phyloP scores from a whole-genome alignment of 2,113 vertebrate genomes.

The Neodon shergylaensis region DNA sequence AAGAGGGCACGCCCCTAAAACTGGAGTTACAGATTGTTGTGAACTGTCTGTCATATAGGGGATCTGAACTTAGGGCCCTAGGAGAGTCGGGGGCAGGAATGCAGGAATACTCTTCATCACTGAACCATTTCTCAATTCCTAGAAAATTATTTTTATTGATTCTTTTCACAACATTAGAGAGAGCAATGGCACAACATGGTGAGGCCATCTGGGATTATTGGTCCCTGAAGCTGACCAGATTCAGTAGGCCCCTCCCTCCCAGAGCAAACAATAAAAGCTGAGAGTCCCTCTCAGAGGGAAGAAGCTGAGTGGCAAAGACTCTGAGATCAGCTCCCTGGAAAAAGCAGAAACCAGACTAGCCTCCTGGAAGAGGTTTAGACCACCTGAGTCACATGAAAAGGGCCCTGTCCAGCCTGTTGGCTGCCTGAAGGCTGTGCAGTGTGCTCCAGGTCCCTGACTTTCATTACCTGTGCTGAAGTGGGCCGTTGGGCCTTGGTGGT shows the following conservation, averaged over 20 bases:
- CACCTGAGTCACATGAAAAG: not conserved
- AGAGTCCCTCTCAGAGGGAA: not conserved
- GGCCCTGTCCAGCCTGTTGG: not conserved
- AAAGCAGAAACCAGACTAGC: not conserved
- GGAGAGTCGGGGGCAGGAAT: too few relatives aligned
- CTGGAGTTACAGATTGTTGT: too few relatives aligned
- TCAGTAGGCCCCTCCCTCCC: not conserved
- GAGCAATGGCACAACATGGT: not conserved
- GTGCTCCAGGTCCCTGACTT: not conserved
- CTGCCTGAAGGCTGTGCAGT: not conserved
- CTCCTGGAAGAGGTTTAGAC: not conserved
- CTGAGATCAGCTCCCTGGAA: not conserved
- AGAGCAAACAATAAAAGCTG: not conserved
- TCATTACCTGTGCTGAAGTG: not conserved
- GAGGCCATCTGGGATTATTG: not conserved
- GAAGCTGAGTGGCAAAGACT: not conserved
- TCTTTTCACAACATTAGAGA: not conserved
- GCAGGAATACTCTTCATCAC: too few relatives aligned
- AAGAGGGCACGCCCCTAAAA: too few relatives aligned
- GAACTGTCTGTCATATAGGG: too few relatives aligned
- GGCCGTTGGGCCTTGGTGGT: not conserved
- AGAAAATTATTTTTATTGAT: slow-evolving; percentile 19
- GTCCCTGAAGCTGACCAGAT: not conserved
- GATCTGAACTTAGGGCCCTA: too few relatives aligned
- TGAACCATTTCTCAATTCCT: too few relatives aligned